Evolutionary conservation across 2,888 invertebrate genomes (phyloP), one percentile per base, ranked within the genome.

Genomic region (Mechanitis messenoides): DNA sequence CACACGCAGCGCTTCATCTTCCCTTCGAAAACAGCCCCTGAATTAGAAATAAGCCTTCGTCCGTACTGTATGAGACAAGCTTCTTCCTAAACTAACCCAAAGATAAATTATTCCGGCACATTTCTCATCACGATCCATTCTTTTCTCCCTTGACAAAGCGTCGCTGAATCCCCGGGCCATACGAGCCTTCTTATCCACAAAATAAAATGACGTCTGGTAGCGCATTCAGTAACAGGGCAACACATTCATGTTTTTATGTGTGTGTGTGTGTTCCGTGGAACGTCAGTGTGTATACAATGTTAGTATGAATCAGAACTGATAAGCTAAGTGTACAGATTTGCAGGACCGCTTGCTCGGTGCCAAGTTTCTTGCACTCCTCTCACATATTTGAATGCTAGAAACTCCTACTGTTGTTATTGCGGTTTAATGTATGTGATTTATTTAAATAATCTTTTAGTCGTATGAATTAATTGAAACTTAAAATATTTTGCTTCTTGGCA

Each of bases 261-360:
- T 74, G 69, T 56, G 68, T 72, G 31, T 50, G 31, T 5, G 50
- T 42, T 42, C 42, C 71, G 64, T 63, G 65, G 70, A 66, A 65
- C 65, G 72, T 73, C 69, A 71, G 73, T 72, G 74, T 77, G 72
- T 42, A 42, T 77, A 74, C 73, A 68, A 77, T 71, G 73, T 71
- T 73, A 74, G 78, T 81, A 87, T 88, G 87, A 87, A 87, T 88
- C 85, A 86, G 79, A 74, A 75, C 83, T 87, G 87, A 89, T 88
- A 89, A 88, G 87, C 83, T 74, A 72, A 72, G 79, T 76, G 77
- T 78, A 72, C 83, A 86, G 85, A 89, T 88, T 85, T 85, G 81
- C 83, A 77, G 84, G 79, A 75, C 78, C 78, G 77, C 76, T 72
- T 71, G 76, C 72, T 75, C 71, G 74, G 71, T 87, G 87, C 86